Evolutionary conservation across 2,888 invertebrate genomes (phyloP).

Genomic region (Allygus modestus): DNA sequence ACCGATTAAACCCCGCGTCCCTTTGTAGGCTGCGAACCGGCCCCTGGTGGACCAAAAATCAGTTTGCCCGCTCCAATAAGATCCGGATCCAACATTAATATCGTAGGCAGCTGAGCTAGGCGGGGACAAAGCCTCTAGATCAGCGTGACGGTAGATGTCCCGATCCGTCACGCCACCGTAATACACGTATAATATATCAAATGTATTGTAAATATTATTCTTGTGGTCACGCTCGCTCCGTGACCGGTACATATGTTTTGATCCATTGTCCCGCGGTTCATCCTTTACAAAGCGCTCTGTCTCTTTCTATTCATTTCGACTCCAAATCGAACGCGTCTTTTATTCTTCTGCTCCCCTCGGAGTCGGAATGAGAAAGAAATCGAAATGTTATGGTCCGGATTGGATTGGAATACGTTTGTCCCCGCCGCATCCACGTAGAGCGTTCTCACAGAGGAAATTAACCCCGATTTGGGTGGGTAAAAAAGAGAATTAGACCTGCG

Average conservation of each 20-base stretch:
- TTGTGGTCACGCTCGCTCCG: conserved; percentile 60
- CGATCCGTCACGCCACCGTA: conserved; percentile 66
- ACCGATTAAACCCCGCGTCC: conserved; percentile 10
- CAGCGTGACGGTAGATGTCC: conserved; percentile 12
- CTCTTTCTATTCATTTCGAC: conserved; percentile 62
- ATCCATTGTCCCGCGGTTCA: conserved; percentile 49
- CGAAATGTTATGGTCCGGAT: conserved; percentile 63
- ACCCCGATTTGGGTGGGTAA: conserved; percentile 52
- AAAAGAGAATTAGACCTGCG: conserved; percentile 42
- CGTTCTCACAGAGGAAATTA: conserved; percentile 57
- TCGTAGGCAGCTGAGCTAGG: background rate
- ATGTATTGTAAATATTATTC: conserved; percentile 69
- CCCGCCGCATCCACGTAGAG: conserved; percentile 32
- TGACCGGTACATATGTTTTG: conserved; percentile 62
- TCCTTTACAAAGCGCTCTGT: conserved; percentile 57
- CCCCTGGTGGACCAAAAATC: conserved; percentile 13
- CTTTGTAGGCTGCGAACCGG: conserved; percentile 20
- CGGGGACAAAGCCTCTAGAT: background rate
- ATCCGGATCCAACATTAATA: conserved; percentile 33
- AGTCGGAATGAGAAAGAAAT: conserved; percentile 58
- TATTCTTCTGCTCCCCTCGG: conserved; percentile 37
- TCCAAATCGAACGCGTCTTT: conserved; percentile 60
- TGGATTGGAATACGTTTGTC: conserved; percentile 61
- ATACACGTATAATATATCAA: conserved; percentile 68
- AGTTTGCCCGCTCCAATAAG: conserved; percentile 39